Base-by-base conservation (phyloP, 2,797 vertebrate species). In the Microctenopoma lineatum region DNA sequence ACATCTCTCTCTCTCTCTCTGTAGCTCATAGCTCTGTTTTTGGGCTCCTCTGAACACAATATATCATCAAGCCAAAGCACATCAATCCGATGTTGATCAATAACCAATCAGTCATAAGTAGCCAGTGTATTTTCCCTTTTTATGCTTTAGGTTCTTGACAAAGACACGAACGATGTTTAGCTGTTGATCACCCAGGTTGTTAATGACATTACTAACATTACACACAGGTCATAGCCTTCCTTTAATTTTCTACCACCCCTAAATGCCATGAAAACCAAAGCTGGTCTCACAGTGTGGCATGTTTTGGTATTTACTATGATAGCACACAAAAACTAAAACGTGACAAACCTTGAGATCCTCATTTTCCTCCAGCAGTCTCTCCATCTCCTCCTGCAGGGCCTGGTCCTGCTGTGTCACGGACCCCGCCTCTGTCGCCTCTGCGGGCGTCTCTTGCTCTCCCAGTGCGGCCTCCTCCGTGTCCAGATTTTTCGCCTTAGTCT, bases 351-450 rank as follows among this genome's bases (percentile, higher is more conserved):
- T 98, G 57, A 99, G 96, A 58, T 94, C 95, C 60, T 98, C 96
- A 48, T 98, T 99, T 90, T 99, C 97, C 39, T 98, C 96, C 50
- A 95, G 88, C 81, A 99, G 93, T 53, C 94, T 96, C 84, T 98
- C 95, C 92, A 98, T 93, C 89, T 97, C 96, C 42, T 97, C 95
- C 47, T 95, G 76, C 0, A 95, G 90, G 85, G 93, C 95, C 85
- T 96, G 92, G 73, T 96, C 95, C 75, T 93, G 95, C 88, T 93
- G 93, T 78, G 92, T 93, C 69, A 90, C 72, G 44, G 90, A 89
- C 83, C 89, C 95, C 68, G 92, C 76, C 85, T 90, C 67, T 79
- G 87, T 73, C 79, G 81, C 86, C 80, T 75, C 89, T 58, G 77
- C 87, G 65, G 84, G 86, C 88, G 89, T 81, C 87, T 59, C 89